These are phyloP conservation scores for Mesorhabditis sp. DNA, from an alignment of 2,888 invertebrate species.

Conservation along the genomic window DNA sequence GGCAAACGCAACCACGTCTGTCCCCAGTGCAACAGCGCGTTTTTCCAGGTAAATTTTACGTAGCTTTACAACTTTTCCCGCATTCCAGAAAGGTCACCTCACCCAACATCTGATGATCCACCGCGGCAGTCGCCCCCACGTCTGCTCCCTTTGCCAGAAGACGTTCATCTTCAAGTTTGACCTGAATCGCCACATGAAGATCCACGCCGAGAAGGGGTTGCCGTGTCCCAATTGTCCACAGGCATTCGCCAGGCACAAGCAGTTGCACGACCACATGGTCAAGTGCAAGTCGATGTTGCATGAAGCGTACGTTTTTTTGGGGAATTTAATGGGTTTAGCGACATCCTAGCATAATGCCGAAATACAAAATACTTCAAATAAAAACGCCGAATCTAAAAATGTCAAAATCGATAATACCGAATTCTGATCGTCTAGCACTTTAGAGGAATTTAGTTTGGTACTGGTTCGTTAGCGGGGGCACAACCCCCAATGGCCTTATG, in stretches of 20 bases:
- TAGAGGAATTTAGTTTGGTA: neutral
- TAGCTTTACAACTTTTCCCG: neutral
- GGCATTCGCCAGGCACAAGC: slow-evolving; percentile 47
- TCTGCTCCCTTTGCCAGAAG: slow-evolving; percentile 53
- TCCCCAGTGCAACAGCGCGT: slow-evolving; percentile 58
- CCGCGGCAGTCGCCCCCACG: slow-evolving; percentile 51
- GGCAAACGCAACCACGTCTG: slow-evolving; percentile 60
- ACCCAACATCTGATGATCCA: slow-evolving; percentile 59
- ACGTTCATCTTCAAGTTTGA: slow-evolving; percentile 58
- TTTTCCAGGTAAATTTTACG: slow-evolving; percentile 53
- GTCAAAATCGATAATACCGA: neutral
- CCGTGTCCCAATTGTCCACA: slow-evolving; percentile 46
- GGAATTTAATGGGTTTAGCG: too few relatives aligned
- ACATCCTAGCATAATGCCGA: too few relatives aligned
- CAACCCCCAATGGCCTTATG: too few relatives aligned
- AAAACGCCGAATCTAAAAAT: too few relatives aligned
- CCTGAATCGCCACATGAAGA: slow-evolving; percentile 58
- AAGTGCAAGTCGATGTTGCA: slow-evolving; percentile 38
- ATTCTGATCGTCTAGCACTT: neutral
- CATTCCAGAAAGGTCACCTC: slow-evolving; percentile 56
- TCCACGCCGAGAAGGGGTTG: slow-evolving; percentile 55
- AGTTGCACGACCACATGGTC: slow-evolving; percentile 44
- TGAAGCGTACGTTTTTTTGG: too few relatives aligned
- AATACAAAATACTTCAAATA: too few relatives aligned
- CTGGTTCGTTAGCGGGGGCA: too few relatives aligned